phyloP scores from a whole-genome alignment of 2,888 invertebrate species.

The Drosophila subquinaria region DNA sequence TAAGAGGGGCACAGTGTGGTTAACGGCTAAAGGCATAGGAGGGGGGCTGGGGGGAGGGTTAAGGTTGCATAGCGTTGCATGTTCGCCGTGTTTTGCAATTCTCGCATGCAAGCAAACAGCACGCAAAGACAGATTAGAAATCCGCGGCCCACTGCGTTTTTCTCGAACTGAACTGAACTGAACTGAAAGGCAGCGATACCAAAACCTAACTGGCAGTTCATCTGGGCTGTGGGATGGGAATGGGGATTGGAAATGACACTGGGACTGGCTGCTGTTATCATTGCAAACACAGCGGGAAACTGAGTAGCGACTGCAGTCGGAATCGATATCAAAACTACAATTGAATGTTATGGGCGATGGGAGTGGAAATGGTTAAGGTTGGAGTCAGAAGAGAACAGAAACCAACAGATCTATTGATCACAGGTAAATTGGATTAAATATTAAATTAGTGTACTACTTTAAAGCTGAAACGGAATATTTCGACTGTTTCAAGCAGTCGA shows the following conservation, averaged over 20 bases:
- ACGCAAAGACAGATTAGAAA: constrained; percentile 80
- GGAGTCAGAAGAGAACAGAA: background rate
- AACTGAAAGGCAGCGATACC: background rate
- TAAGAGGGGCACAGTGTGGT: constrained; percentile 10
- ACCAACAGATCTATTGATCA: constrained; percentile 8
- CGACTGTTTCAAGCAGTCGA: too few relatives aligned
- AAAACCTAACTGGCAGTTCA: constrained; percentile 8
- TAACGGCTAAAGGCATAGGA: constrained; percentile 3
- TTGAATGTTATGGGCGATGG: constrained; percentile 46
- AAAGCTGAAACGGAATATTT: too few relatives aligned
- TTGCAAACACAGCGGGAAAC: constrained; percentile 66
- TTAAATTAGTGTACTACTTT: background rate
- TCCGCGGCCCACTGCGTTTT: constrained; percentile 42
- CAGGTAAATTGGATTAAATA: background rate
- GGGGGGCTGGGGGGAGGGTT: background rate
- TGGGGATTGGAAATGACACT: constrained; percentile 34
- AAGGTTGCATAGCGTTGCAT: constrained; percentile 58
- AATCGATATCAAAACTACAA: constrained; percentile 49
- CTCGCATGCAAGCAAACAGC: constrained; percentile 76
- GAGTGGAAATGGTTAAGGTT: constrained; percentile 20
- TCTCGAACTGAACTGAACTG: constrained; percentile 24
- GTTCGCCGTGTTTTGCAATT: constrained; percentile 72
- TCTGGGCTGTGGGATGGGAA: constrained; percentile 10
- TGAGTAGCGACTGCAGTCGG: constrained; percentile 34
- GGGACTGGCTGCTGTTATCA: constrained; percentile 69